A percentile compares a stretch with the other conserved stretches of the same genome.
These are phyloP conservation scores for Redunca redunca DNA, from an alignment of 2,113 vertebrate species.

Conservation along the genomic window DNA sequence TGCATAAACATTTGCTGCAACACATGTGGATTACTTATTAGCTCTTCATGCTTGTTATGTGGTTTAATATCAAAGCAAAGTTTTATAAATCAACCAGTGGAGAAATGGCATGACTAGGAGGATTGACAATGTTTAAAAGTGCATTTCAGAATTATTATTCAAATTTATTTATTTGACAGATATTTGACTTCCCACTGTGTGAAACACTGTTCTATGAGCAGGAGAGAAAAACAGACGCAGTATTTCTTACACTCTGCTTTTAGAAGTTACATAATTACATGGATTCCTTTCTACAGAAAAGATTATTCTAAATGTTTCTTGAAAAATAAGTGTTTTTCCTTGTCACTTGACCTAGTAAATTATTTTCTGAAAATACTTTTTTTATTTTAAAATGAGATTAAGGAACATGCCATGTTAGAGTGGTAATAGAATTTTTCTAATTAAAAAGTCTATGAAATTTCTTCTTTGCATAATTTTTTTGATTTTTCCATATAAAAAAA, in stretches of 20 bases:
- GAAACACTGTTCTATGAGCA: not conserved
- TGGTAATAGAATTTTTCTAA: conserved; percentile 15
- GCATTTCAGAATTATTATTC: not conserved
- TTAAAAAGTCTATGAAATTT: not conserved
- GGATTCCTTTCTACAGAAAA: not conserved
- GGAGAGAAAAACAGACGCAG: not conserved
- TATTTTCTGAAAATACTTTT: conserved; percentile 12
- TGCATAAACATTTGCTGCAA: not conserved
- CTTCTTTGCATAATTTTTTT: not conserved
- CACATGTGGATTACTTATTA: not conserved
- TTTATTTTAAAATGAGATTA: conserved; percentile 37
- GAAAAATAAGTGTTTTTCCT: not conserved
- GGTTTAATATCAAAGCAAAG: conserved; percentile 37
- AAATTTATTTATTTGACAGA: not conserved
- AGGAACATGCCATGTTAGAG: not conserved
- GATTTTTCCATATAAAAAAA: not conserved
- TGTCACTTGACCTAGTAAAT: not conserved
- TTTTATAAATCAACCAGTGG: not conserved
- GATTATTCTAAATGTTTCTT: not conserved
- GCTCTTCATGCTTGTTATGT: not conserved
- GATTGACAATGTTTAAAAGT: not conserved
- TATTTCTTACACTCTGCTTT: not conserved
- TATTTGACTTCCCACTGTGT: not conserved
- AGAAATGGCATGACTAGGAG: not conserved
- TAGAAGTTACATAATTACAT: not conserved